phyloP scores from a whole-genome alignment of 2,797 vertebrate species.

The Sebastes taczanowskii region DNA sequence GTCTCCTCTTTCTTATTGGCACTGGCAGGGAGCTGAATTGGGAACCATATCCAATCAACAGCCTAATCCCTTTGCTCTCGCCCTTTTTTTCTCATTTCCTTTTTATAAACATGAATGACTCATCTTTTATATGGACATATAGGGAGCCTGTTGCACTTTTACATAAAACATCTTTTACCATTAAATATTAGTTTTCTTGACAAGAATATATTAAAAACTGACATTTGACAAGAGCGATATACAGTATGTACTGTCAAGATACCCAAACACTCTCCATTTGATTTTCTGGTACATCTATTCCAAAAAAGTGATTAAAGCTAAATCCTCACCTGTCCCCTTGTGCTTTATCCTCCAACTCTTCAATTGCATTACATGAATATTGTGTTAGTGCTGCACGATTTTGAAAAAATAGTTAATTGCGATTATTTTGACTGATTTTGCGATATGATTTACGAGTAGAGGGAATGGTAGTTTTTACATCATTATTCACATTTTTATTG shows the following conservation, averaged over 20 bases:
- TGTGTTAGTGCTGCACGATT: not conserved
- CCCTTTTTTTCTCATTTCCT: not conserved
- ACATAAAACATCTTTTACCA: not conserved
- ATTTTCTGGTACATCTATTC: not conserved
- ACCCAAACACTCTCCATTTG: not conserved
- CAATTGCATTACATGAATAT: not conserved
- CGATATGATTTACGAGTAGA: too few species aligned
- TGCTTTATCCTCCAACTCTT: not conserved
- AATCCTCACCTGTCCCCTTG: not conserved
- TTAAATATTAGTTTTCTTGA: not conserved
- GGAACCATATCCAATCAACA: slow-evolving; percentile 71
- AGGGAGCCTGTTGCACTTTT: not conserved
- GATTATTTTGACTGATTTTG: too few species aligned
- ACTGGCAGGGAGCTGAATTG: slow-evolving; percentile 66
- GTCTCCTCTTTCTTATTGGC: slow-evolving; percentile 59
- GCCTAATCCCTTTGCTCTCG: slow-evolving; percentile 45
- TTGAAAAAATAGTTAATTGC: not conserved
- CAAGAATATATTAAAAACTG: not conserved
- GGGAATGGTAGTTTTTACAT: too few species aligned
- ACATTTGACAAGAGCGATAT: not conserved
- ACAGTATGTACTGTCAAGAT: not conserved
- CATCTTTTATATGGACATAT: not conserved
- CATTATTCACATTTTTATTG: too few species aligned
- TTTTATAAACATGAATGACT: slow-evolving; percentile 28
- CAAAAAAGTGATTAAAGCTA: not conserved